Conservation (phyloP, 2,888 invertebrate species). For the Meghimatium bilineatum region DNA sequence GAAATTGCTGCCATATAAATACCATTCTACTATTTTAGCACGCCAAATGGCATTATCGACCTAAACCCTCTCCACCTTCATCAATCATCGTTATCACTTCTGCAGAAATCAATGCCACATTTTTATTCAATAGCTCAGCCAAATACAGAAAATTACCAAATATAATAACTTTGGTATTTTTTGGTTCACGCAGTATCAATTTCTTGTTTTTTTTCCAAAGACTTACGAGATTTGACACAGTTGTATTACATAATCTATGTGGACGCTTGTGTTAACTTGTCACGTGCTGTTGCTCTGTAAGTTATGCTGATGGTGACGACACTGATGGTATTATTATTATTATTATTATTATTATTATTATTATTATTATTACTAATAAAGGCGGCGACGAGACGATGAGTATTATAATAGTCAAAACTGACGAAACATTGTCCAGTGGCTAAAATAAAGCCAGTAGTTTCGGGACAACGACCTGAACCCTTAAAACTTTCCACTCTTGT, state of each 20-base stretch:
- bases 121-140: slow-evolving; percentile 16
- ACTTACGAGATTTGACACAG: neutral
- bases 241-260: neutral
- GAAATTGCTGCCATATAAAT: neutral
- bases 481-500: too few relatives aligned
- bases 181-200: neutral
- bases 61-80: neutral
- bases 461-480: too few relatives aligned
- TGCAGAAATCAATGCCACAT: slow-evolving; percentile 37
- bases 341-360: too few relatives aligned
- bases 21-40: slow-evolving; percentile 3
- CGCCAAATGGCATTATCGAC: slow-evolving; percentile 24
- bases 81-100: slow-evolving; percentile 36
- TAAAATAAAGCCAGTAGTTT: too few relatives aligned
- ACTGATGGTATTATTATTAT: neutral
- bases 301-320: neutral
- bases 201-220: neutral
- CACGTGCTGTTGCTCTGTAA: neutral
- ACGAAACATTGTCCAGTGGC: too few relatives aligned
- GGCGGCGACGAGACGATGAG: too few relatives aligned
- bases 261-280: neutral
- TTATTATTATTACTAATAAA: too few relatives aligned
- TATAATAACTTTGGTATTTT: slow-evolving; percentile 15
- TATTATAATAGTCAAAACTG: too few relatives aligned
- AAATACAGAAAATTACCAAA: slow-evolving; percentile 19